Percentiles rank a stretch among this genome's conserved stretches.
phyloP scores from a whole-genome alignment of 2,113 vertebrate genomes.

The Periophthalmus modestus region DNA sequence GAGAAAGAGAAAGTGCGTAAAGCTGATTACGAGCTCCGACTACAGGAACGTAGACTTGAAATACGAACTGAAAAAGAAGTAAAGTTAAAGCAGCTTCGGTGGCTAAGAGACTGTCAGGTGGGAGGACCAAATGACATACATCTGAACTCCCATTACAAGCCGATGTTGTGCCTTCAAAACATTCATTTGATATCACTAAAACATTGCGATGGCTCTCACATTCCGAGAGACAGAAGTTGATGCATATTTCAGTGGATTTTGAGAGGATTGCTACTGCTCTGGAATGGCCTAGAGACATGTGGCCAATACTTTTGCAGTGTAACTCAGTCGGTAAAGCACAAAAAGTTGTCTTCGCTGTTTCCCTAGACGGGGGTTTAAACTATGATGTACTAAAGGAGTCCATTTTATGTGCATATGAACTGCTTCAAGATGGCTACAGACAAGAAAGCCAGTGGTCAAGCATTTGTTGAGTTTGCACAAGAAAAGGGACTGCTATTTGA shows the following conservation, averaged over 20 bases:
- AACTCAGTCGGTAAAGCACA: not conserved
- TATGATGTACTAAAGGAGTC: slow-evolving; percentile 4
- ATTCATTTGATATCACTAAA: not conserved
- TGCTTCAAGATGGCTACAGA: not conserved
- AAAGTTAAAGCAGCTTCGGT: not conserved
- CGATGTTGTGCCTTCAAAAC: not conserved
- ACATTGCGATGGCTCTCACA: not conserved
- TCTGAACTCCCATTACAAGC: not conserved
- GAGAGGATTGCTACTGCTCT: not conserved
- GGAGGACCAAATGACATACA: not conserved
- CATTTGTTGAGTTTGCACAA: slow-evolving; percentile 5
- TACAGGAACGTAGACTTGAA: not conserved
- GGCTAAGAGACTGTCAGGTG: not conserved
- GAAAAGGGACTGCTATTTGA: not conserved
- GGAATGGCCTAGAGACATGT: slow-evolving; percentile 1
- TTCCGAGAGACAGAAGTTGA: slow-evolving; percentile 1
- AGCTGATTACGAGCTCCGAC: not conserved
- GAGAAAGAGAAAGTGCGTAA: slow-evolving; percentile 2
- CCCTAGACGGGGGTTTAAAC: not conserved
- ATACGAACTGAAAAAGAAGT: not conserved
- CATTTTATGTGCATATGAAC: slow-evolving; percentile 7
- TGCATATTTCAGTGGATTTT: not conserved
- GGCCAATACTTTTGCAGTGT: not conserved
- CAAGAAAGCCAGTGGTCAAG: not conserved
- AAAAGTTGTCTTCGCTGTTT: not conserved